A percentile compares a stretch with the other conserved stretches of the same genome.
Conservation (phyloP, 2,888 invertebrate species). For the Torymus tubicola region DNA sequence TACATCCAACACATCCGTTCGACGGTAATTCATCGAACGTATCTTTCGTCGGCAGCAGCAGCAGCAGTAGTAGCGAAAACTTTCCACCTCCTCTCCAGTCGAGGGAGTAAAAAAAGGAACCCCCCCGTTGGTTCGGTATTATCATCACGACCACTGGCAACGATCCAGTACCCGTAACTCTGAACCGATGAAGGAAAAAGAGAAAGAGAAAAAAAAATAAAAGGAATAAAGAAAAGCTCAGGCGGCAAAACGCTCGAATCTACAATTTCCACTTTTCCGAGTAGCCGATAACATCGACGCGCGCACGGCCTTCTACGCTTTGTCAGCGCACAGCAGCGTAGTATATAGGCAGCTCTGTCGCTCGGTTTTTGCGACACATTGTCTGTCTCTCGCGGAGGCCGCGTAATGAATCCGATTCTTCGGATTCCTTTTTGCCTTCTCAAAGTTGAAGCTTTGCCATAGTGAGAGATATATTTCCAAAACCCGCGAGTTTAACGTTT, state of each 20-base stretch:
- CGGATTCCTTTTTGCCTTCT: neutral
- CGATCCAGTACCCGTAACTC: conserved; percentile 50
- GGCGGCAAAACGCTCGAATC: conserved; percentile 53
- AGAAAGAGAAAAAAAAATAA: neutral
- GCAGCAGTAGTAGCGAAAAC: conserved; percentile 48
- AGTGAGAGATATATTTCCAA: too few relatives aligned
- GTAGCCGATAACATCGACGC: conserved; percentile 57
- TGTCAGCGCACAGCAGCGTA: conserved; percentile 33
- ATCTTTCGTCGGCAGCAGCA: conserved; percentile 29
- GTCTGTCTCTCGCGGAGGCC: neutral
- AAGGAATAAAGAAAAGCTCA: conserved; percentile 23
- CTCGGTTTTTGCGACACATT: conserved; percentile 15
- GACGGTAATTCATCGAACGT: conserved; percentile 49
- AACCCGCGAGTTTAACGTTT: too few relatives aligned
- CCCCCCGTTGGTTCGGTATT: conserved; percentile 49
- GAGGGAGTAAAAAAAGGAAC: neutral
- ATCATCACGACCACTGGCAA: conserved; percentile 56
- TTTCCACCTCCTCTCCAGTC: conserved; percentile 20
- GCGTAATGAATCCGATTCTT: conserved; percentile 27
- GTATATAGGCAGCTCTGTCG: too few relatives aligned
- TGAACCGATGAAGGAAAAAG: conserved; percentile 1
- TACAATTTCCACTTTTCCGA: conserved; percentile 57
- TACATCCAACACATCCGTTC: neutral
- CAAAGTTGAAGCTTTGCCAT: too few relatives aligned
- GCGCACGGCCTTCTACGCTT: conserved; percentile 45